Percentiles rank a stretch among this genome's conserved stretches.
Evolutionary conservation across 2,113 vertebrate genomes (phyloP).

Genomic region (Trachemys scripta): DNA sequence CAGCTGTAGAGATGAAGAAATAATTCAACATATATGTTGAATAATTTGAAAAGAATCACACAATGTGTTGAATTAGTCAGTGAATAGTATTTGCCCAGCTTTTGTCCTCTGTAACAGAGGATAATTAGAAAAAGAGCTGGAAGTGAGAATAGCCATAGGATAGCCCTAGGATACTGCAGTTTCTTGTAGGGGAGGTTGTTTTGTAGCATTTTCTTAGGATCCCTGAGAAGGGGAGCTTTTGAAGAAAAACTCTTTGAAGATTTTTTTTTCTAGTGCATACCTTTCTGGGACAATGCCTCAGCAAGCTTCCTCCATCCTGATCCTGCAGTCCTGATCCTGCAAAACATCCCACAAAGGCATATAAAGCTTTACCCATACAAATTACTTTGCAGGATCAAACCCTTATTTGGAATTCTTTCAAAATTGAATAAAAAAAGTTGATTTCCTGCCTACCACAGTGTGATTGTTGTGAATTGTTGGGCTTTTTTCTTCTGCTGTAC

Average conservation of each 20-base stretch:
- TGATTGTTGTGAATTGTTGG: too few species aligned
- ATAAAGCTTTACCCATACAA: background rate
- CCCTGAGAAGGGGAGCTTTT: too few species aligned
- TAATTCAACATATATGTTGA: background rate
- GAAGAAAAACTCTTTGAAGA: background rate
- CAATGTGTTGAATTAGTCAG: background rate
- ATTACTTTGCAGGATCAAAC: background rate
- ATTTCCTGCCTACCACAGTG: too few species aligned
- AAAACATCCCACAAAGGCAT: too few species aligned
- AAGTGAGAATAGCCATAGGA: background rate
- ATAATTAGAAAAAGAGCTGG: background rate
- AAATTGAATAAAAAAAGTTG: too few species aligned
- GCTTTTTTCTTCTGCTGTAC: too few species aligned
- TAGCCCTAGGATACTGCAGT: background rate
- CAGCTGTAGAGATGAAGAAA: background rate
- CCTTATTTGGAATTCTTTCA: too few species aligned
- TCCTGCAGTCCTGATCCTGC: background rate
- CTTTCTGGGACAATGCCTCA: background rate
- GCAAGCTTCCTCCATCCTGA: too few species aligned
- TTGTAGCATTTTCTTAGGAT: too few species aligned
- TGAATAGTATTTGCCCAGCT: background rate
- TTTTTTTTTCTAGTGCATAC: background rate
- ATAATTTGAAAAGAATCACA: background rate
- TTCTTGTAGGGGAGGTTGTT: background rate
- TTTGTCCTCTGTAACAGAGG: too few species aligned